Evolutionary conservation across 2,888 invertebrate species (phyloP).

Genomic region (Meloe dianella): DNA sequence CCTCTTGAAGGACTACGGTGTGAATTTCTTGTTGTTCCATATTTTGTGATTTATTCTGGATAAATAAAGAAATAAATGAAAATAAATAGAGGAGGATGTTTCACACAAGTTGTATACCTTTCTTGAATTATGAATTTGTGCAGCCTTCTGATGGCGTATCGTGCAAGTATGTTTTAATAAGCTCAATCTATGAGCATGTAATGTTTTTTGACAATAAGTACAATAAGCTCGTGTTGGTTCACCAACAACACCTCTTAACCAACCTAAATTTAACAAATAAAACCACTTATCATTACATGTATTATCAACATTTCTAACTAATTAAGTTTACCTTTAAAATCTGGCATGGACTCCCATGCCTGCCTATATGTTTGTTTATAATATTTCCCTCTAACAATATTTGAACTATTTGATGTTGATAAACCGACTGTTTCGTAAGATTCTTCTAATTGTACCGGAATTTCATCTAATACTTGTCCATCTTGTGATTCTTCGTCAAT

Average conservation of each 20-base stretch:
- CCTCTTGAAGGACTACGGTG: slow-evolving; percentile 27
- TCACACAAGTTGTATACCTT: slow-evolving; percentile 41
- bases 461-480: slow-evolving; percentile 39
- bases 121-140: slow-evolving; percentile 51
- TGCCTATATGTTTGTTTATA: slow-evolving; percentile 66
- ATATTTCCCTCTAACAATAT: slow-evolving; percentile 52
- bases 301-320: not conserved
- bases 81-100: not conserved
- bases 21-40: slow-evolving; percentile 30
- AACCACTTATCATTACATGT: not conserved
- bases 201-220: slow-evolving; percentile 63
- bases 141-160: slow-evolving; percentile 64
- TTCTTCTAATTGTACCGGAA: slow-evolving; percentile 45
- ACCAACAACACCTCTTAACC: slow-evolving; percentile 63
- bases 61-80: not conserved
- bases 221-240: slow-evolving; percentile 66
- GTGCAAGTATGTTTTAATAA: slow-evolving; percentile 67
- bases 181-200: slow-evolving; percentile 67
- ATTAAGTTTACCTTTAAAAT: slow-evolving; percentile 63
- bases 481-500: slow-evolving; percentile 36
- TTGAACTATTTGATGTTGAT: slow-evolving; percentile 35
- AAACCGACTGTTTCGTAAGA: slow-evolving; percentile 42
- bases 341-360: slow-evolving; percentile 66
- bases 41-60: slow-evolving; percentile 30
- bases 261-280: slow-evolving; percentile 55